These are phyloP conservation scores for Pachyramphus minor DNA, from an alignment of 2,113 vertebrate species.

Conservation along the genomic window DNA sequence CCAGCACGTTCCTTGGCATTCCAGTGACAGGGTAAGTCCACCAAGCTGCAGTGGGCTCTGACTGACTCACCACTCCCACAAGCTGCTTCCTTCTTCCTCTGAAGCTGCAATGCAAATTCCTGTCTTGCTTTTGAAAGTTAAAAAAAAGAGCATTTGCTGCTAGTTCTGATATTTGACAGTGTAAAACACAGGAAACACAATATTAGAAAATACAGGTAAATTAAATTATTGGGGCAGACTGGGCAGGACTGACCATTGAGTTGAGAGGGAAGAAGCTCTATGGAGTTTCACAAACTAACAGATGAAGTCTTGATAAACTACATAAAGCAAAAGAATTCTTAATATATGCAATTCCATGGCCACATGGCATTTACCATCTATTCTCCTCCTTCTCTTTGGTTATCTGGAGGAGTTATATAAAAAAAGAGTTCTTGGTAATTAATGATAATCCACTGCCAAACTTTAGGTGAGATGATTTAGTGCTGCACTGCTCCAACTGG, in stretches of 20 bases:
- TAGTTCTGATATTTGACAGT: not conserved
- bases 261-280: not conserved
- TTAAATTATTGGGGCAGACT: not conserved
- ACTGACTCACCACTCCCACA: slow-evolving; percentile 17
- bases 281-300: not conserved
- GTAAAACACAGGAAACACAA: not conserved
- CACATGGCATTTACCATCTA: not conserved
- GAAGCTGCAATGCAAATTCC: not conserved
- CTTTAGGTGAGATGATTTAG: not conserved
- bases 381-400: not conserved
- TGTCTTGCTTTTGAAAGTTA: not conserved
- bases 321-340: not conserved
- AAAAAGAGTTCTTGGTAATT: not conserved
- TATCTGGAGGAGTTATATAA: not conserved
- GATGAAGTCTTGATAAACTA: not conserved
- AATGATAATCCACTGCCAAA: not conserved
- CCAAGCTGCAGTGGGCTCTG: slow-evolving; percentile 47
- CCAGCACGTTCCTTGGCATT: not conserved
- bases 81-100: slow-evolving; percentile 1
- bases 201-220: not conserved
- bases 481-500: not conserved
- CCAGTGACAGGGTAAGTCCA: slow-evolving; percentile 23
- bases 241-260: not conserved
- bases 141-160: not conserved
- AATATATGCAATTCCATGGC: not conserved